Evolutionary conservation across 2,797 vertebrate genomes (phyloP), one percentile per base, ranked within the genome.

Genomic region (Ctenopoma kingsleyae): DNA sequence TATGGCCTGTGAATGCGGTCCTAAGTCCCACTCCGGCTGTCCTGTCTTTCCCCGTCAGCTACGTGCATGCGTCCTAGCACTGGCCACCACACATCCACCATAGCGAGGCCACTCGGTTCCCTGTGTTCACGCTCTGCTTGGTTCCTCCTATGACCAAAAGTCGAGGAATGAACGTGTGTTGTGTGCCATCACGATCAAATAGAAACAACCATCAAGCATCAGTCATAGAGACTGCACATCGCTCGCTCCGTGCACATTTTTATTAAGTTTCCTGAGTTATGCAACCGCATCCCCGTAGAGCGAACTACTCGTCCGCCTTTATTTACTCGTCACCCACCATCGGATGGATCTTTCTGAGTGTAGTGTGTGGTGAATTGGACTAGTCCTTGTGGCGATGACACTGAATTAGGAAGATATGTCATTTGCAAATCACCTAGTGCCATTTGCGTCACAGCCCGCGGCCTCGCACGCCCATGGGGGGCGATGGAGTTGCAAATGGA

Each of bases 1-100:
- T 91, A 90, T 90, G 95, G 96, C 96, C 94, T 90, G 92, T 93
- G 94, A 93, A 94, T 95, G 96, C 95, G 95, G 95, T 96, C 95
- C 94, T 91, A 91, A 82, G 90, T 93, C 89, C 91, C 95, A 95
- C 89, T 91, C 84, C 62, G 89, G 95, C 96, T 96, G 94, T 92
- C 91, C 87, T 83, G 84, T 82, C 89, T 67, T 68, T 74, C 81
- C 92, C 95, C 95, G 94, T 94, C 93, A 82, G 53, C 94, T 94
- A 93, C 95, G 96, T 96, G 92, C 95, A 94, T 82, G 93, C 93
- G 87, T 93, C 95, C 94, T 92, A 80, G 93, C 95, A 85, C 93
- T 95, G 94, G 87, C 93, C 93, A 91, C 93, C 94, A 78, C 78
- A 94, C 94, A 96, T 94, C 95, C 94, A 92, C 95, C 93, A 93